A percentile compares a stretch with the other conserved stretches of the same genome.
phyloP scores from a whole-genome alignment of 2,113 vertebrate genomes.

The Phrynocephalus versicolor region DNA sequence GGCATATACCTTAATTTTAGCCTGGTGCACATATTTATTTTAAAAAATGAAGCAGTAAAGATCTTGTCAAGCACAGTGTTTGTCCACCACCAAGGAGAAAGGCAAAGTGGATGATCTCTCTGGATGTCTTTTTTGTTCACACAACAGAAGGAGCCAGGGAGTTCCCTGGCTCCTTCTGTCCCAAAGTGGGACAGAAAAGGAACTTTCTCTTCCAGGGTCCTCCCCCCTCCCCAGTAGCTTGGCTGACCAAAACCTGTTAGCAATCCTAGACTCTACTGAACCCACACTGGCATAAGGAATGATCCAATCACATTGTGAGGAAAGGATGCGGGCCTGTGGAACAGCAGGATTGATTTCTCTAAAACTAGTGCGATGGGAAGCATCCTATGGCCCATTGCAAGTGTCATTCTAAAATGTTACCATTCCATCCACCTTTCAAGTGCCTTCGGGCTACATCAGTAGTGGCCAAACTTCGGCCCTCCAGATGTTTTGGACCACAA shows the following conservation, averaged over 20 bases:
- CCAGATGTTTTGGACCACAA: too few species aligned
- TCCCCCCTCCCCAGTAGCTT: too few species aligned
- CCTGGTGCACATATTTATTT: neutral
- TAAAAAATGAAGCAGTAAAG: neutral
- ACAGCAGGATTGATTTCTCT: neutral
- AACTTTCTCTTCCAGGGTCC: too few species aligned
- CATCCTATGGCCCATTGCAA: constrained; percentile 3
- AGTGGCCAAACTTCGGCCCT: too few species aligned
- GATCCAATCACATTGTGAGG: too few species aligned
- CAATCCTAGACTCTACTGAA: too few species aligned
- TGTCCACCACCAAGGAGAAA: neutral
- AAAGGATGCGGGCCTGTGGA: neutral
- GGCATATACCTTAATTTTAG: neutral
- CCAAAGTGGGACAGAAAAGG: too few species aligned
- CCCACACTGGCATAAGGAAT: too few species aligned
- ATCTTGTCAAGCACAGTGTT: neutral
- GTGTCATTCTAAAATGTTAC: constrained; percentile 5
- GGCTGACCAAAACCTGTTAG: too few species aligned
- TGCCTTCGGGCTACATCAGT: neutral
- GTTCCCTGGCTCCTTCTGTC: too few species aligned
- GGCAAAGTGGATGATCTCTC: neutral
- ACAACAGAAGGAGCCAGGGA: too few species aligned
- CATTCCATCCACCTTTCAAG: constrained; percentile 1
- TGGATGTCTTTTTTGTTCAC: neutral
- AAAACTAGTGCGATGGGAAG: neutral